Evolutionary conservation across 2,797 vertebrate species (phyloP), one percentile per base, ranked within the genome.

Genomic region (Nannoperca australis): DNA sequence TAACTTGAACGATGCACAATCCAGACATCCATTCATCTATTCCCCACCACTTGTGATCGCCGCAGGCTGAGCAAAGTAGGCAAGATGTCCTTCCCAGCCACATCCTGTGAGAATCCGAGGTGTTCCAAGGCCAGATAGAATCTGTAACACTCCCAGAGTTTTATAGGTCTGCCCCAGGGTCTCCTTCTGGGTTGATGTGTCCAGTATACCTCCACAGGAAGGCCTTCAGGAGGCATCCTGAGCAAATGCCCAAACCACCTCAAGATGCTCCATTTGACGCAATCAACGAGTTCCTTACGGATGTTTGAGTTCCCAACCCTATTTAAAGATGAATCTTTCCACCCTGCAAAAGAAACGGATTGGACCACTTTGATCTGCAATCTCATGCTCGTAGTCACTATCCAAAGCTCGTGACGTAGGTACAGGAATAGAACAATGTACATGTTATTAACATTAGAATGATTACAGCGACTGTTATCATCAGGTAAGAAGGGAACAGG

Each of bases 181-280:
- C 42, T 60, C 15, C 22, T 67, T 32, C 32, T 17, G 34, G 36
- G 14, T 47, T 18, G 24, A 62, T 60, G 61, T 82, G 38, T 32
- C 20, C 42, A 40, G 66, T 55, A 51, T 60, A n/a, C 59, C 22
- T 63, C 56, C 34, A 14, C 38, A 44, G 61, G 47, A 40, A 55
- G 61, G 44, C 36, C 8, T 65, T 60, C 55, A 14, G 32, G 34
- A 70, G 50, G 47, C 42, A 15, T 44, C 32, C 15, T 80, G 40
- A 81, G 68, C 73, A 65, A 13, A 72, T 15, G 53, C 42, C 45
- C 20, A 27, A n/a, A 56, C n/a, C 66, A 17, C 27, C 34, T 66
- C 53, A 44, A 15, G 17, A 30, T 20, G 45, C 62, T 64, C 22
- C 50, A 63, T 49, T 51, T 27, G 6, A 17, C 36, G 50, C 11